phyloP scores from a whole-genome alignment of 2,888 invertebrate genomes.

The Sminthurides aquaticus region DNA sequence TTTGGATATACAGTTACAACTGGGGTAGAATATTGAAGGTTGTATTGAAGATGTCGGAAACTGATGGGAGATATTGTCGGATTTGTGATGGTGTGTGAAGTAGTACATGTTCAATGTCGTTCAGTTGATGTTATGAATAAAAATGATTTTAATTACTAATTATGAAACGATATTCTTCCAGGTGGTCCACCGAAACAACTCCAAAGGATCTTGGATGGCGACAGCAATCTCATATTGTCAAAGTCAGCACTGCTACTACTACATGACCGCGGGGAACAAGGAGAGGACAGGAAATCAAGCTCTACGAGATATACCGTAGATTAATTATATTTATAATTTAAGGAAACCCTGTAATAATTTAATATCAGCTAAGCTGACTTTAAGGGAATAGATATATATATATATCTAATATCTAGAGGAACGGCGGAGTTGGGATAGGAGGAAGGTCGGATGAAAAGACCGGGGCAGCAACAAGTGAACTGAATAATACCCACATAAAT shows the following conservation, averaged over 20 bases:
- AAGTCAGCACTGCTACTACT: slow-evolving; percentile 18
- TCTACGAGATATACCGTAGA: not conserved
- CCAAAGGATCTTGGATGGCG: slow-evolving; percentile 24
- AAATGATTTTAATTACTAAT: not conserved
- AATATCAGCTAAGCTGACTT: not conserved
- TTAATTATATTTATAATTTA: no score
- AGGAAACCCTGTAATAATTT: not conserved
- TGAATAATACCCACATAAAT: not conserved
- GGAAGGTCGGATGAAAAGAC: not conserved
- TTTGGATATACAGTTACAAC: no score
- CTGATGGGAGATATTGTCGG: no score
- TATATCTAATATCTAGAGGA: not conserved
- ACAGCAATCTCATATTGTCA: slow-evolving; percentile 19
- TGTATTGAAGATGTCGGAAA: no score
- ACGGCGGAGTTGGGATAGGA: not conserved
- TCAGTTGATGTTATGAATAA: not conserved
- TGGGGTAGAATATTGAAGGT: no score
- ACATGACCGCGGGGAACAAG: not conserved
- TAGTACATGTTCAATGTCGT: no score
- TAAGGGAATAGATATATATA: not conserved
- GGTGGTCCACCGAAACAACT: not conserved
- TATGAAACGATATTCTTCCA: not conserved
- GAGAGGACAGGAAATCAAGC: not conserved
- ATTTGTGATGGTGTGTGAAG: no score
- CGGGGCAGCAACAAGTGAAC: not conserved